A percentile compares a stretch with the other conserved stretches of the same genome.
These are phyloP conservation scores for Drosophila nr. perissopoda DNA, from an alignment of 2,888 invertebrate genomes.

Conservation along the genomic window DNA sequence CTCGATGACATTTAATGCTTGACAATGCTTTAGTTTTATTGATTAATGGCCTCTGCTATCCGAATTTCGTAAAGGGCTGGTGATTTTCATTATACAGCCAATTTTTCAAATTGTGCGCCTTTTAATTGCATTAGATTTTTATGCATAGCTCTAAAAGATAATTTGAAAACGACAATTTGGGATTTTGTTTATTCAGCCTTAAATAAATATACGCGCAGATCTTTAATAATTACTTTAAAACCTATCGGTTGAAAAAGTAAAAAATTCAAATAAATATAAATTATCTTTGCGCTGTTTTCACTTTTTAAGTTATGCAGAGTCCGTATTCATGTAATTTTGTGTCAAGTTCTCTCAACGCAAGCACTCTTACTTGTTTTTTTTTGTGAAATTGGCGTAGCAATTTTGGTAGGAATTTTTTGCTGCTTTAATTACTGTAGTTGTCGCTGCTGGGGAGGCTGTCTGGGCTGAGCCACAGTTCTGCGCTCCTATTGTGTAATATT, in stretches of 20 bases:
- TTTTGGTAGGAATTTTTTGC: conserved; percentile 39
- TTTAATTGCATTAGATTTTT: neutral
- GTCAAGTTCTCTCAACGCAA: neutral
- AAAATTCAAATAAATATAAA: neutral
- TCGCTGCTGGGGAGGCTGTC: conserved; percentile 53
- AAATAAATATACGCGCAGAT: neutral
- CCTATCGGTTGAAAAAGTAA: neutral
- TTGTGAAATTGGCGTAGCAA: conserved; percentile 44
- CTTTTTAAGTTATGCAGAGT: neutral
- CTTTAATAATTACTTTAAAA: neutral
- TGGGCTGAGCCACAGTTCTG: conserved; percentile 26
- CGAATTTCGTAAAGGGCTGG: neutral
- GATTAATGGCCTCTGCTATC: conserved; percentile 32
- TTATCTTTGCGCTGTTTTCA: neutral
- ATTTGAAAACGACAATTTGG: neutral
- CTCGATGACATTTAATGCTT: conserved; percentile 46
- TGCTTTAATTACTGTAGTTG: conserved; percentile 67
- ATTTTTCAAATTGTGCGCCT: neutral
- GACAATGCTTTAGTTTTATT: conserved; percentile 67
- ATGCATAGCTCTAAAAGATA: neutral
- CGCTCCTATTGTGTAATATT: conserved; percentile 51
- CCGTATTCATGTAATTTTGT: neutral
- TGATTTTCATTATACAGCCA: neutral
- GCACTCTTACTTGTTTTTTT: conserved; percentile 16
- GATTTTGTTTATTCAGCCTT: neutral